phyloP scores from a whole-genome alignment of 2,113 vertebrate species.

The Daboia siamensis region DNA sequence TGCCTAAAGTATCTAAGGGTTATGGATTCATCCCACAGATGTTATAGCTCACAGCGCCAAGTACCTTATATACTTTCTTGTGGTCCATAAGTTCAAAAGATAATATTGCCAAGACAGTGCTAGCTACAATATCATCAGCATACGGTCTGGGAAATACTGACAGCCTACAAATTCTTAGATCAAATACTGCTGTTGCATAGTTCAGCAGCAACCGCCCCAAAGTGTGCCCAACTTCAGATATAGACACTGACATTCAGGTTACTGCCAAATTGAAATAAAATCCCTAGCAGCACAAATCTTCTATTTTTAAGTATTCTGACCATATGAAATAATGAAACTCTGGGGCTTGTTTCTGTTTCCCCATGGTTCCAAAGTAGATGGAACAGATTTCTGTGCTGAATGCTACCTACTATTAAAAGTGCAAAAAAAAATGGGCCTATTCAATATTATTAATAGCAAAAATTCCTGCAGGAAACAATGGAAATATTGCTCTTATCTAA shows the following conservation, averaged over 20 bases:
- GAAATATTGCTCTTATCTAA: background rate
- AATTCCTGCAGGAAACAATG: background rate
- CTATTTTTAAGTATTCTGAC: background rate
- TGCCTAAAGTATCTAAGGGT: background rate
- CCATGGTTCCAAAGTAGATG: background rate
- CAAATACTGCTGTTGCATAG: background rate
- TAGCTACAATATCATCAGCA: background rate
- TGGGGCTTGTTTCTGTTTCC: background rate
- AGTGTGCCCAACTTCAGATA: background rate
- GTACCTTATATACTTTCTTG: background rate
- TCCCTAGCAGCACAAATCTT: background rate
- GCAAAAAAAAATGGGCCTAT: background rate
- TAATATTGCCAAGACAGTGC: background rate
- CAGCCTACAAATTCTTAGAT: background rate
- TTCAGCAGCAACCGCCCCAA: background rate
- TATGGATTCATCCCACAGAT: background rate
- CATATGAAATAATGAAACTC: background rate
- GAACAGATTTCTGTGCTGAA: background rate
- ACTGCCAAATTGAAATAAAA: background rate
- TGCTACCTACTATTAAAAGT: background rate
- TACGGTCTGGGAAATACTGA: background rate
- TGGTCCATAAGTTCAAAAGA: background rate
- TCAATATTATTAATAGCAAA: background rate
- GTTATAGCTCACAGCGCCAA: background rate
- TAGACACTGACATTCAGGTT: background rate